These are phyloP conservation scores for Leptatherina wallacei DNA, from an alignment of 2,797 vertebrate species.

Conservation along the genomic window DNA sequence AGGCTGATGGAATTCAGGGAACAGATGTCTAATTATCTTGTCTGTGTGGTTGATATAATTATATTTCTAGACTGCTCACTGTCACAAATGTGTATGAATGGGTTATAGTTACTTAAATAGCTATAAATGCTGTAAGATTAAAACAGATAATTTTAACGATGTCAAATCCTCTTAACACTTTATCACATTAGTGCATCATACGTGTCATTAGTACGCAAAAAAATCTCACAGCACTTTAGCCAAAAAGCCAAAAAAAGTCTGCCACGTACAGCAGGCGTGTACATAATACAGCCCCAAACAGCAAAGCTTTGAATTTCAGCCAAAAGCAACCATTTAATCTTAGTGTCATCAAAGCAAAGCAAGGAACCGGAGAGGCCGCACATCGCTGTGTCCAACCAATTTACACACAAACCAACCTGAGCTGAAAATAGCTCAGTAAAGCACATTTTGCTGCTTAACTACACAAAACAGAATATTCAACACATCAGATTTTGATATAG, in stretches of 20 bases:
- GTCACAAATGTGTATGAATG: not conserved
- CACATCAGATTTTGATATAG: constrained; percentile 63
- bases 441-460: constrained; percentile 76
- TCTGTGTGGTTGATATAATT: no score
- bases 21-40: no score
- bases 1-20: no score
- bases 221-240: not conserved
- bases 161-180: not conserved
- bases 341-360: constrained; percentile 73
- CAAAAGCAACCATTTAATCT: constrained; percentile 75
- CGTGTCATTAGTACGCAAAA: constrained; percentile 4
- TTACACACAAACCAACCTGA: constrained; percentile 69
- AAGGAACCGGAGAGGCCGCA: constrained; percentile 56
- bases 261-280: constrained; percentile 10
- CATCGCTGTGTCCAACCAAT: constrained; percentile 75
- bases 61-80: no score
- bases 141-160: not conserved
- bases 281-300: constrained; percentile 38
- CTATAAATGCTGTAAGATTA: not conserved
- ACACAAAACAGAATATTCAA: constrained; percentile 76
- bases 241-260: constrained; percentile 35
- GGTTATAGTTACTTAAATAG: not conserved
- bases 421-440: constrained; percentile 71
- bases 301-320: constrained; percentile 68
- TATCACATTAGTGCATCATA: not conserved